Base-by-base conservation (phyloP, 2,888 invertebrate species). In the Lycocerus yunnanus region DNA sequence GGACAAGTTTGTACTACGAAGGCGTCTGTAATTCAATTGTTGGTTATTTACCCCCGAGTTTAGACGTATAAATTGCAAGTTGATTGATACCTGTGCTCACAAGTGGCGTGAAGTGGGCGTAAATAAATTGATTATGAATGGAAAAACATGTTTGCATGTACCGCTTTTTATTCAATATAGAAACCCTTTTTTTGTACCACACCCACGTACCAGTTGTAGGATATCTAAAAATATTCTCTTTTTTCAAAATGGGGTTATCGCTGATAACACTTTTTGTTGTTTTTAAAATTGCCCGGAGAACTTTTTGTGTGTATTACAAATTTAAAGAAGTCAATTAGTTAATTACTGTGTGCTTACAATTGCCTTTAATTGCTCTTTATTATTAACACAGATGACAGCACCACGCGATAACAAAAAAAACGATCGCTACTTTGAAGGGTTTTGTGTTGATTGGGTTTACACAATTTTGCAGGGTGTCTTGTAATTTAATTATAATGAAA, bases 291-390 rank as follows among this genome's bases (percentile, higher is more conserved):
- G 20, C 43, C 43, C n/a, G 43, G 43, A 43, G 43, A 20, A 65
- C 65, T 14, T 21, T 14, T 65, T 21, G 14, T 65, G 65, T 21
- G 20, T 21, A 65, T 20, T 20, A 16, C 14, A 43, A 43, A 43
- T 43, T 73, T 43, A 16, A 68, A 58, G 68, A 24, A 66, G 68
- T 74, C 68, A 74, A 74, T 74, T 74, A 43, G 58, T 68, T 74
- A 74, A 71, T 74, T 74, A 61, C 61, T 72, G 27, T 67, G 72
- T 72, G 24, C 75, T 59, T 58, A 65, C 61, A 75, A 75, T 72
- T 72, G 75, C 72, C 13, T 75, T 72, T 75, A 75, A 75, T 75
- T 75, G 67, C 58, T 67, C 72, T 65, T 72, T 24, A 75, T 75
- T 72, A 71, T 43, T 65, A 66, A 27, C 21, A 21, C 67, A 69